These are phyloP conservation scores for Cheilinus undulatus DNA, from an alignment of 2,113 vertebrate species.

Conservation along the genomic window DNA sequence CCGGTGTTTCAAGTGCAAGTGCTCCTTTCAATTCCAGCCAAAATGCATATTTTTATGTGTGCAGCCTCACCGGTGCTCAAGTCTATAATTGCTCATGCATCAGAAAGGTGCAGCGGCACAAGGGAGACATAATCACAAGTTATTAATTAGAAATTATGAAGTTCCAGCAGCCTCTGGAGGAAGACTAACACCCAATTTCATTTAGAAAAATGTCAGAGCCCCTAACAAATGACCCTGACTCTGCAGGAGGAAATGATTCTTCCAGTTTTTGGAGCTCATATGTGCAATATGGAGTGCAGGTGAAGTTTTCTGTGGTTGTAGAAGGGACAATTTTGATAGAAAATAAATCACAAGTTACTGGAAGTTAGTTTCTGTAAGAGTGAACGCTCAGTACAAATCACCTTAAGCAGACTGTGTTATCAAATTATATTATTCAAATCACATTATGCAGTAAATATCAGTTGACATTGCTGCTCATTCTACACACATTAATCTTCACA, in stretches of 20 bases:
- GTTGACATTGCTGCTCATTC: conserved; percentile 25
- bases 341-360: conserved; percentile 17
- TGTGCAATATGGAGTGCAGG: not conserved
- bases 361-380: conserved; percentile 11
- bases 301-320: conserved; percentile 1
- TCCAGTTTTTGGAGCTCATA: conserved; percentile 28
- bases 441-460: conserved; percentile 24
- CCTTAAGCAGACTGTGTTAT: conserved; percentile 18
- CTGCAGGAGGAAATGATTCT: conserved; percentile 44
- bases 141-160: conserved; percentile 51
- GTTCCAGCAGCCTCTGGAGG: conserved; percentile 47
- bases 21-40: not conserved
- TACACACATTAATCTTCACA: conserved; percentile 47
- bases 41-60: conserved; percentile 7
- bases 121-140: conserved; percentile 27
- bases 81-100: not conserved
- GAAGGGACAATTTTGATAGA: not conserved
- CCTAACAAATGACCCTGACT: conserved; percentile 54
- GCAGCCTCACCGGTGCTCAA: not conserved
- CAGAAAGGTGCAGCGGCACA: conserved; percentile 18
- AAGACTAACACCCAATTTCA: conserved; percentile 53
- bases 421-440: not conserved
- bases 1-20: not conserved
- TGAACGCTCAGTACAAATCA: conserved; percentile 6
- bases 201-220: conserved; percentile 51